Evolutionary conservation across 2,797 vertebrate species (phyloP), one percentile per base, ranked within the genome.

Genomic region (Amblyopsis hoosieri): DNA sequence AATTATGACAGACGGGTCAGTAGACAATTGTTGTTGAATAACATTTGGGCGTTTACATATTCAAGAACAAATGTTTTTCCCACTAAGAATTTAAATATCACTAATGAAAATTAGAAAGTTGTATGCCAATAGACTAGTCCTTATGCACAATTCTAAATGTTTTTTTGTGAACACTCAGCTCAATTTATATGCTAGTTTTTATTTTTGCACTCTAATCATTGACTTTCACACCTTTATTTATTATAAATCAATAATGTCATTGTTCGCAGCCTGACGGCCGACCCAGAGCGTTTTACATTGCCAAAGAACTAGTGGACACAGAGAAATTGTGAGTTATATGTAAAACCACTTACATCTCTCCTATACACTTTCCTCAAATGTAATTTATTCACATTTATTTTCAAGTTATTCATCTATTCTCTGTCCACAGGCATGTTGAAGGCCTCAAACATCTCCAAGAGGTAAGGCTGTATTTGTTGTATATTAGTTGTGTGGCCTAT

Each of bases 241-340:
- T 47, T 68, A 61, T 12, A 62, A 72, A 23, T 75, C 66, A 77
- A 71, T 74, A 11, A 67, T 79, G 45, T 79, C 51, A 54, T 62
- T 82, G 45, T 69, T 85, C 86, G 51, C 91, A 99, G 97, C 89
- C 90, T 69, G 94, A 96, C 15, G 96, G 93, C 67, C 94, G 93
- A 67, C 95, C 94, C 76, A 93, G 95, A 88, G 94, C 96, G 55
- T 93, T 94, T 64, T 91, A 94, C 80, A 91, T 96, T 10, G 96
- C 93, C 3, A 95, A 96, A 85, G 95, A 97, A 17, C 90, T 99
- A 84, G 80, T 95, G 86, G 93, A 96, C 72, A 95, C 96, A 1
- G 97, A 99, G 85, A 94, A 93, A 93, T 58, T 57, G 97, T 99
- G 85, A 97, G 96, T 95, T 62, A 42, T 60, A 64, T 64, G 6